Conservation (phyloP, 1,140 invertebrate species). For the Diplogasteroides magnus region DNA sequence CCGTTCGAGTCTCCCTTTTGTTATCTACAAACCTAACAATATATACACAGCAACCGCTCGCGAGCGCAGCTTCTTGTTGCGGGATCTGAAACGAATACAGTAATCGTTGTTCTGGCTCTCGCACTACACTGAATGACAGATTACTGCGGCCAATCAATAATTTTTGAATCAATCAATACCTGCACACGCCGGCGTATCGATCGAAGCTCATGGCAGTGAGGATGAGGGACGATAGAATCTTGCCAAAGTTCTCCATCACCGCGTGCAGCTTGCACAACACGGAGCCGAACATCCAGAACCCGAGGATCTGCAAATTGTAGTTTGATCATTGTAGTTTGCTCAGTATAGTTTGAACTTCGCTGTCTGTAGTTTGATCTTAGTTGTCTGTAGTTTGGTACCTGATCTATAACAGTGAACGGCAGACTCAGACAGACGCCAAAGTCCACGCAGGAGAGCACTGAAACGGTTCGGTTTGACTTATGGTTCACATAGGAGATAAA, state of each 20-base stretch:
- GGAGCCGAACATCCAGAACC: constrained; percentile 54
- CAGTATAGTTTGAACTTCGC: no score
- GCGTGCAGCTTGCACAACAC: constrained; percentile 52
- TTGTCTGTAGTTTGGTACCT: constrained; percentile 29
- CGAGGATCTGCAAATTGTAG: constrained; percentile 43
- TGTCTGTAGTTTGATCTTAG: no score
- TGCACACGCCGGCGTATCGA: constrained; percentile 51
- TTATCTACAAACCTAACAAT: constrained; percentile 35
- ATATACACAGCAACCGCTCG: constrained; percentile 41
- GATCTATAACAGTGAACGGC: constrained; percentile 53
- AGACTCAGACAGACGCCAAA: constrained; percentile 54
- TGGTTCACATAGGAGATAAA: no score
- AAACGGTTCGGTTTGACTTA: no score
- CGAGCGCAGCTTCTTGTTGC: constrained; percentile 43
- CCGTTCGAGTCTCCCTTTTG: no score
- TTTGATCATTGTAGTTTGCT: constrained; percentile 6
- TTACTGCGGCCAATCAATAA: no score
- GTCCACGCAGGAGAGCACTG: constrained; percentile 53
- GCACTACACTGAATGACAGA: constrained; percentile 21
- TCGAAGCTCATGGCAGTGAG: constrained; percentile 53
- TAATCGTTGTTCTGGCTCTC: neutral
- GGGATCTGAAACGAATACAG: constrained; percentile 1
- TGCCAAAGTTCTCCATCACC: constrained; percentile 53
- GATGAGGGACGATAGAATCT: constrained; percentile 52
- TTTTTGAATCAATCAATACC: no score